phyloP scores from a whole-genome alignment of 2,113 vertebrate genomes.

The Egretta garzetta region DNA sequence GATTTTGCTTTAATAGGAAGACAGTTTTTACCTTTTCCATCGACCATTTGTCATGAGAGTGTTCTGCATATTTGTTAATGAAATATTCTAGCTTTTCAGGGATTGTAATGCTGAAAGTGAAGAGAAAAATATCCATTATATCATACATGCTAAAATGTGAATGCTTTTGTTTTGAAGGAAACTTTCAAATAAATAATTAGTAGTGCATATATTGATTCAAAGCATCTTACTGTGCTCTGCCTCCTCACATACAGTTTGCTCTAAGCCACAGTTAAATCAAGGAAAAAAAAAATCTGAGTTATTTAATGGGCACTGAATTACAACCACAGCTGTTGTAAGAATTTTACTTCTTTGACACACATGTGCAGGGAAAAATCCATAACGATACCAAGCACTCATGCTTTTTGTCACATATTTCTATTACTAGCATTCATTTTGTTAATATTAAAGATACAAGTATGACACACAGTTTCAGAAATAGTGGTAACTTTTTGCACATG shows the following conservation, averaged over 20 bases:
- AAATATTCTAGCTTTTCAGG: slow-evolving; percentile 95
- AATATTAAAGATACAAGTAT: neutral
- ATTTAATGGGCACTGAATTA: neutral
- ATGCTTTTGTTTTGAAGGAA: neutral
- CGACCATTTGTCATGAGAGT: slow-evolving; percentile 94
- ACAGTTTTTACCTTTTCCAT: slow-evolving; percentile 89
- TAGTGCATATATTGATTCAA: neutral
- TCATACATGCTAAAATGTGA: neutral
- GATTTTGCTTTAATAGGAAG: neutral
- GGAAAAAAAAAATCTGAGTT: neutral
- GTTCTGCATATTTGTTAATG: slow-evolving; percentile 95
- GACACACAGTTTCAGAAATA: neutral
- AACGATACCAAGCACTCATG: neutral
- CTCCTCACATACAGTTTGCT: neutral
- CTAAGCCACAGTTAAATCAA: neutral
- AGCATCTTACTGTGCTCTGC: neutral
- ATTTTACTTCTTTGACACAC: neutral
- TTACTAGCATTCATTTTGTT: neutral
- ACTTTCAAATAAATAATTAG: neutral
- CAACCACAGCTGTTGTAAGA: neutral
- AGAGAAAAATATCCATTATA: neutral
- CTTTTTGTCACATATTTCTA: neutral
- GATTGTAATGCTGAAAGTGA: slow-evolving; percentile 82
- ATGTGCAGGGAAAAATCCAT: neutral
- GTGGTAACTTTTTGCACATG: neutral